Percentiles rank a stretch among this genome's conserved stretches.
Conservation (phyloP, 1,140 invertebrate genomes). For the Pomacea maculata region DNA sequence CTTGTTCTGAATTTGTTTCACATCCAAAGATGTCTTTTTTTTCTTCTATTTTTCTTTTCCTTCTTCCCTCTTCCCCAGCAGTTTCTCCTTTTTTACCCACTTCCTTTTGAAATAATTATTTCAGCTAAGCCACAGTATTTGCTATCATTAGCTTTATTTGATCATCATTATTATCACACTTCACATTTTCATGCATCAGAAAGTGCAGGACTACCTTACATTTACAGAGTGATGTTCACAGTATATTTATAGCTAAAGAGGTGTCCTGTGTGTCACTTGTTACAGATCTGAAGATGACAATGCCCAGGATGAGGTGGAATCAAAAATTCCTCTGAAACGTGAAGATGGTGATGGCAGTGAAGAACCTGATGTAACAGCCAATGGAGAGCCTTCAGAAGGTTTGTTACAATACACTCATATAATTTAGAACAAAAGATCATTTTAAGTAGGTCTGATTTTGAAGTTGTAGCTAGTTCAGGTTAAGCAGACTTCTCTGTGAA, state of each 20-base stretch:
- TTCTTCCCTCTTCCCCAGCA: no score
- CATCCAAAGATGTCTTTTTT: no score
- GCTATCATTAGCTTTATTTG: no score
- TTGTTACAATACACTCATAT: background rate
- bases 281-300: constrained; percentile 34
- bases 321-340: constrained; percentile 24
- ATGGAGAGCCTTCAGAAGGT: constrained; percentile 18
- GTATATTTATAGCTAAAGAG: no score
- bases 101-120: no score
- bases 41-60: no score
- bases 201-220: no score
- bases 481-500: background rate
- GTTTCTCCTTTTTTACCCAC: no score
- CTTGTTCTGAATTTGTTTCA: no score
- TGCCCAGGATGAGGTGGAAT: constrained; percentile 25
- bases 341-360: constrained; percentile 47
- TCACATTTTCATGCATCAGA: no score
- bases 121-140: no score
- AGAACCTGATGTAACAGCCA: constrained; percentile 30
- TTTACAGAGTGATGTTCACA: background rate
- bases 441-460: background rate
- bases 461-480: background rate
- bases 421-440: background rate
- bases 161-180: no score
- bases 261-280: background rate